Conservation (phyloP, 2,888 invertebrate species). For the Tachystola acroxantha region DNA sequence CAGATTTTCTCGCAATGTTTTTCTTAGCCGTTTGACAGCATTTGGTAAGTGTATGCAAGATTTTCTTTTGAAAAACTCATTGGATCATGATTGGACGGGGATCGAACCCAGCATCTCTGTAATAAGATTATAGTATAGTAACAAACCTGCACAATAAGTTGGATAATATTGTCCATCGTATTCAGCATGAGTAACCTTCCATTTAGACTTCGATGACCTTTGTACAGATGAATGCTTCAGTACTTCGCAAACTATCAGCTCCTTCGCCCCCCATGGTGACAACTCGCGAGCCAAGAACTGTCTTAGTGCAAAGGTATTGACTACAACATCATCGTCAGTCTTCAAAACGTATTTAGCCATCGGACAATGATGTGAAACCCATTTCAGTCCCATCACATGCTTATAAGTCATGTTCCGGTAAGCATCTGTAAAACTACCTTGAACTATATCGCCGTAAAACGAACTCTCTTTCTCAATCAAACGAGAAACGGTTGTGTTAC, state of each 20-base stretch:
- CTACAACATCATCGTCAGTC: constrained; percentile 87
- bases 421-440: constrained; percentile 86
- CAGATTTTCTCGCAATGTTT: too few relatives aligned
- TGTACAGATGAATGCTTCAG: constrained; percentile 68
- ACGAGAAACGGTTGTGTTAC: constrained; percentile 35
- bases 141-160: constrained; percentile 83
- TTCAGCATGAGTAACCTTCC: constrained; percentile 84
- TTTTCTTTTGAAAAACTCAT: too few relatives aligned
- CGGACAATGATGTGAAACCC: constrained; percentile 84
- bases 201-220: constrained; percentile 84
- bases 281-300: constrained; percentile 76
- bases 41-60: too few relatives aligned
- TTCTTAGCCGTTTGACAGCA: too few relatives aligned
- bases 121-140: background rate
- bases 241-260: constrained; percentile 82
- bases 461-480: constrained; percentile 79
- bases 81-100: too few relatives aligned
- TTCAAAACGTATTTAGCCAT: constrained; percentile 83
- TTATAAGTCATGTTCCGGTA: constrained; percentile 92
- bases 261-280: constrained; percentile 78
- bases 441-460: constrained; percentile 82
- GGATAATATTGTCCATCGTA: constrained; percentile 83
- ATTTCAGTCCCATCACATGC: constrained; percentile 89
- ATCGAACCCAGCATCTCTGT: too few relatives aligned
- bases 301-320: constrained; percentile 81